A percentile compares a stretch with the other conserved stretches of the same genome.
Evolutionary conservation across 2,888 invertebrate genomes (phyloP).

Genomic region (Amphipyra berbera): DNA sequence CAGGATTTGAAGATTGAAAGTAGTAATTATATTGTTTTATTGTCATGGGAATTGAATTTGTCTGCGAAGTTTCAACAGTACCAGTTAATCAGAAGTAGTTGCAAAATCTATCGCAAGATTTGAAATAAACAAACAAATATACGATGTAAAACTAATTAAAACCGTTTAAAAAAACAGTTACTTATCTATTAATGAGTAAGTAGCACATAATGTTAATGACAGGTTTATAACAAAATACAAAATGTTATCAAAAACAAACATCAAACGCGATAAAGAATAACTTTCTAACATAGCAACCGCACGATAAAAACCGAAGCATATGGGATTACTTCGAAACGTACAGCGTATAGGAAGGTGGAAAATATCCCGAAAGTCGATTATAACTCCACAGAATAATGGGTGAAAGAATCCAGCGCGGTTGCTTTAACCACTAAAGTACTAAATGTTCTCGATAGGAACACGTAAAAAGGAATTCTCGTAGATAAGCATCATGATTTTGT

Average conservation of each 20-base stretch:
- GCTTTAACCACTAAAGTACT: conserved; percentile 65
- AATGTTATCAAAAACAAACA: conserved; percentile 35
- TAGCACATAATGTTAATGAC: too few species aligned
- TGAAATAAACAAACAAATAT: too few species aligned
- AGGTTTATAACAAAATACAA: not conserved
- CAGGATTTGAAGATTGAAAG: too few species aligned
- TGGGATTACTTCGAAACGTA: conserved; percentile 43
- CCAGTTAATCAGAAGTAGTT: too few species aligned
- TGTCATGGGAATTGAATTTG: too few species aligned
- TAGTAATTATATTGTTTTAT: too few species aligned
- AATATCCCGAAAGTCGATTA: conserved; percentile 82
- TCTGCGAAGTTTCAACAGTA: too few species aligned
- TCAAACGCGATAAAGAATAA: conserved; percentile 41
- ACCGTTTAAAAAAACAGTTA: too few species aligned
- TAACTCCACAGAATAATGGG: conserved; percentile 81
- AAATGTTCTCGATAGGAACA: conserved; percentile 53
- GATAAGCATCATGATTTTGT: too few species aligned
- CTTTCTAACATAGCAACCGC: conserved; percentile 28
- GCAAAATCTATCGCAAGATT: too few species aligned
- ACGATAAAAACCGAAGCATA: conserved; percentile 43
- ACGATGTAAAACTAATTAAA: too few species aligned
- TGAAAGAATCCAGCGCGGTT: conserved; percentile 81
- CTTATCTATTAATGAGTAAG: too few species aligned
- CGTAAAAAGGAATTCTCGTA: not conserved
- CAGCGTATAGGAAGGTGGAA: conserved; percentile 58